A percentile compares a stretch with the other conserved stretches of the same genome.
These are phyloP conservation scores for Rissa tridactyla DNA, from an alignment of 2,113 vertebrate genomes.

Conservation along the genomic window DNA sequence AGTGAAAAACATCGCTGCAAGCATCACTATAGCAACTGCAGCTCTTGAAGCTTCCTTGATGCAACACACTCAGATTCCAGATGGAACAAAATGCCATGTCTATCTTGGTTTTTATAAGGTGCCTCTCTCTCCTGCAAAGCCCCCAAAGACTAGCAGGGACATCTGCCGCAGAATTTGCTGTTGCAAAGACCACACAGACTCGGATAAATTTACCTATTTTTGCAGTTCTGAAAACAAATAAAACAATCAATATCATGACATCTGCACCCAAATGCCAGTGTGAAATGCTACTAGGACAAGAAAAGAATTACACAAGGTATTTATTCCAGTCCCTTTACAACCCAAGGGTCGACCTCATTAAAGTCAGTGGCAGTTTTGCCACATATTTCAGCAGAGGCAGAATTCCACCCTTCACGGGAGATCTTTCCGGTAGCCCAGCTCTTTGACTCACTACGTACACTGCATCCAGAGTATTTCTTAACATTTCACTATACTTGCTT, in stretches of 20 bases:
- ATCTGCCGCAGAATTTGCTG: slow-evolving; percentile 21
- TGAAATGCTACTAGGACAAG: not conserved
- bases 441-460: not conserved
- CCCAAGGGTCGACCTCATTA: not conserved
- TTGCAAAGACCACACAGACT: not conserved
- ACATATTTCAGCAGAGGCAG: not conserved
- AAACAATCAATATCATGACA: not conserved
- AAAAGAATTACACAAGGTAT: not conserved
- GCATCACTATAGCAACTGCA: slow-evolving; percentile 60
- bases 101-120: slow-evolving; percentile 40
- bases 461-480: not conserved
- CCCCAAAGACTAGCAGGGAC: slow-evolving; percentile 19
- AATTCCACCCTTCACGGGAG: not conserved
- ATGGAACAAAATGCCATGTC: slow-evolving; percentile 49
- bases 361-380: not conserved
- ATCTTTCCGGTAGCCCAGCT: not conserved
- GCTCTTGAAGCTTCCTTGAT: slow-evolving; percentile 31
- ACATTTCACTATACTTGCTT: not conserved
- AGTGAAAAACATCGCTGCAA: slow-evolving; percentile 28
- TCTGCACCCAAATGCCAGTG: not conserved
- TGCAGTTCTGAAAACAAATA: not conserved
- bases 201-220: not conserved
- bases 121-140: slow-evolving; percentile 10
- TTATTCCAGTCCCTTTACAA: slow-evolving; percentile 20
- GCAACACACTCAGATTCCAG: slow-evolving; percentile 22